phyloP scores from a whole-genome alignment of 2,113 vertebrate species.

The Ibidorhyncha struthersii region DNA sequence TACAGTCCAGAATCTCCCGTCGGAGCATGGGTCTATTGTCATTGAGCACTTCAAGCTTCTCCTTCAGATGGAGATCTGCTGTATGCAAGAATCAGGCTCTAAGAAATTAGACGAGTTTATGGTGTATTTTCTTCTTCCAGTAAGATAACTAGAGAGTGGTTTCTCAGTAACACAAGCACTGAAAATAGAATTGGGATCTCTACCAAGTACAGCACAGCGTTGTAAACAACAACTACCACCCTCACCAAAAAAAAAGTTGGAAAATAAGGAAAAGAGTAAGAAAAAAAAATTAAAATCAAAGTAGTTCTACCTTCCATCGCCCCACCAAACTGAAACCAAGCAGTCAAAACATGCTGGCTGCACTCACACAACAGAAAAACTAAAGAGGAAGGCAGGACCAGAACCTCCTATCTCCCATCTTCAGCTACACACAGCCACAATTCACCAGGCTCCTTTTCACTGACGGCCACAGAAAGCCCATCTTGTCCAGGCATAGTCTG shows the following conservation, averaged over 20 bases:
- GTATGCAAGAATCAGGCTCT: background rate
- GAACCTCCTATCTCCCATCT: background rate
- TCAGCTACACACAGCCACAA: background rate
- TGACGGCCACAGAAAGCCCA: background rate
- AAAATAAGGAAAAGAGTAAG: background rate
- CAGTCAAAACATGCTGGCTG: background rate
- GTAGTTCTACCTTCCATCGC: background rate
- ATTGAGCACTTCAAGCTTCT: background rate
- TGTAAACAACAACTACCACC: background rate
- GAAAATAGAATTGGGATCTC: background rate
- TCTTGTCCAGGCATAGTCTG: background rate
- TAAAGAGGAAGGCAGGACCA: background rate
- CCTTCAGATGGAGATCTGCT: background rate
- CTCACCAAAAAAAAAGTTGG: background rate
- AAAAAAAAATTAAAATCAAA: background rate
- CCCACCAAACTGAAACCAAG: background rate
- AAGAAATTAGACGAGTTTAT: background rate
- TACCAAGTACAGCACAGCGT: fast-evolving
- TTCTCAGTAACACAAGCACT: background rate
- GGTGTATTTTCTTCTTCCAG: background rate
- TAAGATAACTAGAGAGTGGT: background rate
- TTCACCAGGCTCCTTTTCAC: background rate
- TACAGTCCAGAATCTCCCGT: background rate
- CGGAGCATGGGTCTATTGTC: background rate
- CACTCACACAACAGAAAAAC: background rate